These are phyloP conservation scores for Alviniconcha marisindica DNA, from an alignment of 1,140 invertebrate species.

Conservation along the genomic window DNA sequence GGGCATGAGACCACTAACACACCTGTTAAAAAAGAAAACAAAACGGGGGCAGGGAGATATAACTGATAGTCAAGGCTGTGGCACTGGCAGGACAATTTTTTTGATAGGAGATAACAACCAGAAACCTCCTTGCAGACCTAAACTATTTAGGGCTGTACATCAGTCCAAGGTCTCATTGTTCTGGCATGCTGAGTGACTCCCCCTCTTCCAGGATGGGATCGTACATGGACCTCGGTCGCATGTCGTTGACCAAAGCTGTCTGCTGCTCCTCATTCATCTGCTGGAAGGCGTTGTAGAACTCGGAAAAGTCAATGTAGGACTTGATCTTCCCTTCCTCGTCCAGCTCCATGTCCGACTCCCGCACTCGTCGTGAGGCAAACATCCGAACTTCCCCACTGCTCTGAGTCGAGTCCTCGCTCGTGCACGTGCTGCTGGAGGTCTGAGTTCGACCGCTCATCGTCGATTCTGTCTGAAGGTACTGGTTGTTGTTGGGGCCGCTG, in stretches of 20 bases:
- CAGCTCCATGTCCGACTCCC: constrained; percentile 72
- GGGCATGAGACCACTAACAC: too few relatives aligned
- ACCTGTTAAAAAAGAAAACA: too few relatives aligned
- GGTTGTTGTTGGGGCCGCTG: constrained; percentile 39
- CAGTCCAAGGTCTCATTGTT: too few relatives aligned
- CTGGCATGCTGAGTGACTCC: constrained; percentile 34
- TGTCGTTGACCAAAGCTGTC: constrained; percentile 64
- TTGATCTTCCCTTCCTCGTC: constrained; percentile 82
- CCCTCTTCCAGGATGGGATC: constrained; percentile 72
- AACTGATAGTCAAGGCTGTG: too few relatives aligned
- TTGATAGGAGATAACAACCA: too few relatives aligned
- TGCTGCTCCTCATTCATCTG: constrained; percentile 73
- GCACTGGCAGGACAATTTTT: too few relatives aligned
- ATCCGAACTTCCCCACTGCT: constrained; percentile 67
- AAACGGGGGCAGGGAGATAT: too few relatives aligned
- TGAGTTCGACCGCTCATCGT: constrained; percentile 35
- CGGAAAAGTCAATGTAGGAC: constrained; percentile 90
- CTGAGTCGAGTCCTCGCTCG: constrained; percentile 64
- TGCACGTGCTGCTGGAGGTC: constrained; percentile 63
- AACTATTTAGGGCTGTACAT: too few relatives aligned
- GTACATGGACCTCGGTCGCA: constrained; percentile 68
- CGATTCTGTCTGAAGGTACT: constrained; percentile 36
- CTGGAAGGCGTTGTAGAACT: constrained; percentile 87
- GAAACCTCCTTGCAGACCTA: too few relatives aligned
- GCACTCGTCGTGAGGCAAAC: constrained; percentile 53